Conservation (phyloP, 2,888 invertebrate genomes). For the Phragmatobia fuliginosa region DNA sequence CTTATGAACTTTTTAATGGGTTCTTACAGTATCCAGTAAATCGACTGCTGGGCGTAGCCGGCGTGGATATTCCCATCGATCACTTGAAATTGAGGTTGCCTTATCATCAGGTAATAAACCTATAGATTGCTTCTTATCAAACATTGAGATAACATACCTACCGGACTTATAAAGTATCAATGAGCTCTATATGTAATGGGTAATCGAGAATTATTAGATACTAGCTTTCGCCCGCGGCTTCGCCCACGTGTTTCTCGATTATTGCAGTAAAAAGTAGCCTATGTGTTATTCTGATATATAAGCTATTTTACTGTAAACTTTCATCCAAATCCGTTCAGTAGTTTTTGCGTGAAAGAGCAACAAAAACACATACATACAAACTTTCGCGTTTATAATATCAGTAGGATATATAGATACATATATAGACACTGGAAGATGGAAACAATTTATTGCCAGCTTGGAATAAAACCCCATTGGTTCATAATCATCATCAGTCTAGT, state of each 20-base stretch:
- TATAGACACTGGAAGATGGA: not conserved
- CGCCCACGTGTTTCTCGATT: too few species aligned
- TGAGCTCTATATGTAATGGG: not conserved
- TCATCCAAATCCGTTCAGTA: too few species aligned
- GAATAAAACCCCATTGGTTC: too few species aligned
- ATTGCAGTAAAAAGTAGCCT: too few species aligned
- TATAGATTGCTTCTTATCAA: not conserved
- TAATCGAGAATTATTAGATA: not conserved
- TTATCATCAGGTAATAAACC: slow-evolving; percentile 70
- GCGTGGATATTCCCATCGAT: slow-evolving; percentile 80
- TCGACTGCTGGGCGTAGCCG: slow-evolving; percentile 78
- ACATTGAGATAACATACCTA: not conserved
- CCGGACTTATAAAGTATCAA: not conserved
- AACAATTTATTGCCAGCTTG: not conserved
- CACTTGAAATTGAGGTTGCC: slow-evolving; percentile 76
- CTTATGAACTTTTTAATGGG: slow-evolving; percentile 2
- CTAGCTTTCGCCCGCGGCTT: too few species aligned
- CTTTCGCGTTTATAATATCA: too few species aligned
- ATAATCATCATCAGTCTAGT: too few species aligned
- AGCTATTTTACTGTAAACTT: too few species aligned
- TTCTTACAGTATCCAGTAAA: slow-evolving; percentile 76
- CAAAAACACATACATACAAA: too few species aligned
- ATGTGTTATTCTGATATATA: too few species aligned
- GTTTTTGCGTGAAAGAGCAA: too few species aligned
- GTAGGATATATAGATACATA: too few species aligned